Evolutionary conservation across 2,888 invertebrate species (phyloP), one percentile per base, ranked within the genome.

Genomic region (Melipona beecheii): DNA sequence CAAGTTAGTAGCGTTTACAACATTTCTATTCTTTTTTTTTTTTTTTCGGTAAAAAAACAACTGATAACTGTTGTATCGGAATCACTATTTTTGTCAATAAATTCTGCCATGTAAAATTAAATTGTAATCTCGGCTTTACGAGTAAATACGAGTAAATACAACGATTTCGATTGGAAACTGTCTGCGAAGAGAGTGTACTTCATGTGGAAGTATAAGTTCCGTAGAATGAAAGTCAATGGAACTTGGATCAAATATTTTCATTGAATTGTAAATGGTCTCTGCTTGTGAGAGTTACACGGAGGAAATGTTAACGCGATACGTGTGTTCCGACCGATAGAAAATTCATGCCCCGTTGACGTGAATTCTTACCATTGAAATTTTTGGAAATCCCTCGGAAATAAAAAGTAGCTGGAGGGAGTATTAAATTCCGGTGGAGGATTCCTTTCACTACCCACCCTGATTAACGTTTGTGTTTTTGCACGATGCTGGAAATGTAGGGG

Each of bases 391-490:
- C 15, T 17, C 17, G 69, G 58, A 84, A 80, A 80, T 80, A 80
- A 85, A 80, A 64, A 79, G 71, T 73, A 66, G 17, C 75, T 24
- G 24, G 19, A 49, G 43, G 54, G 78, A 71, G 86, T 86, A 86
- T 85, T 85, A 86, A 83, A 86, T 86, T 83, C 83, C 86, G 50
- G 21, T n/a, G 31, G 50, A 68, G 56, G 77, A 85, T 82, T 71
- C 79, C 82, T 85, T 74, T 75, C 77, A 24, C 21, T 36, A 43
- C 65, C 70, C 54, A 21, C 15, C 17, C 17, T 19, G 15, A 43
- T 71, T 81, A 69, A 17, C 24, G 31, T 27, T 50, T n/a, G 27
- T 13, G 50, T 78, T 60, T 31, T 24, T 5, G 54, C n/a, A 4
- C 4, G 31, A n/a, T 54, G 4, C 3, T 4, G 54, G 24, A 65